Evolutionary conservation across 2,888 invertebrate species (phyloP), one percentile per base, ranked within the genome.

Genomic region (Chydorus sphaericus): DNA sequence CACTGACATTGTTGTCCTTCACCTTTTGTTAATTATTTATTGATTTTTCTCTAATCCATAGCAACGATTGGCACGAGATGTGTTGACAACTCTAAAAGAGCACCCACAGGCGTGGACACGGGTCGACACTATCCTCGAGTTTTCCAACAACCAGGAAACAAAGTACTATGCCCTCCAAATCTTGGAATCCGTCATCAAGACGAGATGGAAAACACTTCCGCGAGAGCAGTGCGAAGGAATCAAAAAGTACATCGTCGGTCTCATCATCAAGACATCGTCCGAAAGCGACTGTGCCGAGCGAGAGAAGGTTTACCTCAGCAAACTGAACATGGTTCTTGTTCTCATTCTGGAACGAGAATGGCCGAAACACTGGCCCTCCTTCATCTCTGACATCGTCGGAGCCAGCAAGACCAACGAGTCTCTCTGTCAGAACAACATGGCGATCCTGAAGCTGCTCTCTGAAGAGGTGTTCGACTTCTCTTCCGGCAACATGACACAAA

Each of bases 401-500:
- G 93, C 98, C 49, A 94, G 94, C 65, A 94, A 94, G 76, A 96
- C 96, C 28, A 97, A 96, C 70, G 98, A 98, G 72, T 90, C 92
- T 65, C 78, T 99, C 51, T 99, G 98, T 76, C 96, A 97, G 74
- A 99, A 99, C 72, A 99, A 99, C 70, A 98, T 99, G 96, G 86
- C 86, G 29, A 98, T 99, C 66, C 74, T 99, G 61, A 96, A 96
- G 70, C 76, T 99, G 60, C 77, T 98, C 36, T 94, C 96, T 71
- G 98, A 98, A 72, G 98, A 99, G 75, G 88, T 98, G 44, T 99
- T 99, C 74, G 97, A 99, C 69, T 99, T 97, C 71, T 94, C 96
- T 49, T 84, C 87, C 60, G 97, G 96, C 14, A 93, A 96, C 72
- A 85, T 99, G 71, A 99, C 98, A 36, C 97, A 98, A 72, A 92